Evolutionary conservation across 2,113 vertebrate genomes (phyloP).

Genomic region (Microcebus murinus): DNA sequence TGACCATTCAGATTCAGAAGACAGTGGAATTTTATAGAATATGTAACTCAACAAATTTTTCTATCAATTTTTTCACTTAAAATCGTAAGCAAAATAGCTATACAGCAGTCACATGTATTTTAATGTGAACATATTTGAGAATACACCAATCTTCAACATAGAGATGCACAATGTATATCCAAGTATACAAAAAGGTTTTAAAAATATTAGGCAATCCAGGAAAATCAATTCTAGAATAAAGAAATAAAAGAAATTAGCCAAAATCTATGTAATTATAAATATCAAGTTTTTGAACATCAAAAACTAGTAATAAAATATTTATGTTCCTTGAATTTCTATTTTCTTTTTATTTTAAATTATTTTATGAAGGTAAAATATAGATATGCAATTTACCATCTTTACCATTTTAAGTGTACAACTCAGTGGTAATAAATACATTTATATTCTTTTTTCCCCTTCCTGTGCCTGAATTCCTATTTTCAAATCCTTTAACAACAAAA

Average conservation of each 20-base stretch:
- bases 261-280: constrained; percentile 16
- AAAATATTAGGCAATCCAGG: constrained; percentile 16
- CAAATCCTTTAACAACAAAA: neutral
- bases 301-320: neutral
- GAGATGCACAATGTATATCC: neutral
- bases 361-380: no score
- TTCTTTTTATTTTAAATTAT: no score
- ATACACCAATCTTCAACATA: neutral
- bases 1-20: constrained; percentile 11
- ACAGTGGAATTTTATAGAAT: neutral
- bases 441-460: no score
- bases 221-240: constrained; percentile 50
- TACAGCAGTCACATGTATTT: neutral
- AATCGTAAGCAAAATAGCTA: constrained; percentile 27
- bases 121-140: constrained; percentile 12
- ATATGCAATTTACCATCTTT: no score
- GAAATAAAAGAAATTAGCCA: constrained; percentile 26
- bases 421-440: no score
- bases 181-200: constrained; percentile 47
- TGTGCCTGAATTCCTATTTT: neutral
- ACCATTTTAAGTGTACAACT: no score
- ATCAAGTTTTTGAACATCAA: constrained; percentile 28
- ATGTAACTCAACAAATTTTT: neutral
- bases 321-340: neutral
- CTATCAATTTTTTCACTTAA: constrained; percentile 25